phyloP scores from a whole-genome alignment of 2,113 vertebrate genomes.

The Elephas maximus region DNA sequence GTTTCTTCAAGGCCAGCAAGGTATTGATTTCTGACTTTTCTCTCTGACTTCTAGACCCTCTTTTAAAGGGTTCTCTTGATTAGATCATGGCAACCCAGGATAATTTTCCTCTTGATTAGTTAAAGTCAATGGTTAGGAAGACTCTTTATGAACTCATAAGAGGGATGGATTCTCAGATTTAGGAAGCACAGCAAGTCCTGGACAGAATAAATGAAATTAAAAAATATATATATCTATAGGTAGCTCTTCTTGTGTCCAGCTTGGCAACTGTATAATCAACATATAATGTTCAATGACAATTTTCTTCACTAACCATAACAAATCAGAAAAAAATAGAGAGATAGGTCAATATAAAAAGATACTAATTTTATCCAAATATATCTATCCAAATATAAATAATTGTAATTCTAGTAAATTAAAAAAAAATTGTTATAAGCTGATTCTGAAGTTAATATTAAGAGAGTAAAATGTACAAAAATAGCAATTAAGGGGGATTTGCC shows the following conservation, averaged over 20 bases:
- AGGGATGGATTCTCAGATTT: not conserved
- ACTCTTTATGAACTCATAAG: not conserved
- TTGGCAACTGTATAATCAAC: not conserved
- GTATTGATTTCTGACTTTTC: too few relatives aligned
- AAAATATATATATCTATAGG: not conserved
- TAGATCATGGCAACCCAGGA: not conserved
- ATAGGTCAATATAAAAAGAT: not conserved
- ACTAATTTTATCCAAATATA: not conserved
- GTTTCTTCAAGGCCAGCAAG: too few relatives aligned
- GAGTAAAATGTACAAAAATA: not conserved
- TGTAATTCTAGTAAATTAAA: not conserved
- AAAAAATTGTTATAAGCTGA: not conserved
- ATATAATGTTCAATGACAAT: not conserved
- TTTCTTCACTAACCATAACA: not conserved
- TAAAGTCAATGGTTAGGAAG: not conserved
- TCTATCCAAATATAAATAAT: not conserved
- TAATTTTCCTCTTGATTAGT: not conserved
- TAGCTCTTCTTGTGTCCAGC: not conserved
- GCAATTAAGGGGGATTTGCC: not conserved
- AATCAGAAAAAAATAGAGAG: not conserved
- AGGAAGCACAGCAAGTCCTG: not conserved
- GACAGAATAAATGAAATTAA: not conserved
- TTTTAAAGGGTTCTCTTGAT: too few relatives aligned
- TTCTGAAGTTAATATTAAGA: not conserved
- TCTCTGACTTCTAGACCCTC: too few relatives aligned